Conservation (phyloP, 2,888 invertebrate genomes). For the Dascillus cervinus region DNA sequence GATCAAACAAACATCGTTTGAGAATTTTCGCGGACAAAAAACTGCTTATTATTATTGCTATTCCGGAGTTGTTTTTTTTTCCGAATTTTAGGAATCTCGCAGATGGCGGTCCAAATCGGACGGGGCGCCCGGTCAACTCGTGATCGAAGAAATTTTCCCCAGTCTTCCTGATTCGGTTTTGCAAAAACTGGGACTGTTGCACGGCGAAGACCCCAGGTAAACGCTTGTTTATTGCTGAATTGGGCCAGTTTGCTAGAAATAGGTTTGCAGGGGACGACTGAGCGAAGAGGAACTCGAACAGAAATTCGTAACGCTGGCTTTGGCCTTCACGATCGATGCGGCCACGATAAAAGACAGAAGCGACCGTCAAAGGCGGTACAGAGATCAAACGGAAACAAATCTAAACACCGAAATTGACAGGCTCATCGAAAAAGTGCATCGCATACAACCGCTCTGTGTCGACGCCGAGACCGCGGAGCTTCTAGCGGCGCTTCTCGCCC, state of each 20-base stretch:
- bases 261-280: slow-evolving; percentile 36
- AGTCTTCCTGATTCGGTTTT: slow-evolving; percentile 42
- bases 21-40: too few species aligned
- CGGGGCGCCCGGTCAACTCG: slow-evolving; percentile 20
- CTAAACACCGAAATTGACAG: slow-evolving; percentile 46
- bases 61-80: neutral
- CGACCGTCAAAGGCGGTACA: slow-evolving; percentile 47
- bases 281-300: slow-evolving; percentile 44
- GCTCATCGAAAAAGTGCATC: slow-evolving; percentile 34
- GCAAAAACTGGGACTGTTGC: slow-evolving; percentile 41
- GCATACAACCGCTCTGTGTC: slow-evolving; percentile 43
- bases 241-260: slow-evolving; percentile 1
- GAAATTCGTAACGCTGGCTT: slow-evolving; percentile 48
- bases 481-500: slow-evolving; percentile 44
- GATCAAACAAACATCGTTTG: too few species aligned
- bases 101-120: slow-evolving; percentile 37
- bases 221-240: neutral
- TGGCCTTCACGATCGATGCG: slow-evolving; percentile 53
- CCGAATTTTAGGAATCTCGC: slow-evolving; percentile 20
- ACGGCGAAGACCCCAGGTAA: slow-evolving; percentile 32
- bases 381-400: slow-evolving; percentile 53
- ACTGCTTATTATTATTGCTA: too few species aligned
- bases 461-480: slow-evolving; percentile 47
- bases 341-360: slow-evolving; percentile 48
- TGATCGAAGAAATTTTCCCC: slow-evolving; percentile 37